These are phyloP conservation scores for Pelochelys cantorii DNA, from an alignment of 2,797 vertebrate genomes.

Conservation along the genomic window DNA sequence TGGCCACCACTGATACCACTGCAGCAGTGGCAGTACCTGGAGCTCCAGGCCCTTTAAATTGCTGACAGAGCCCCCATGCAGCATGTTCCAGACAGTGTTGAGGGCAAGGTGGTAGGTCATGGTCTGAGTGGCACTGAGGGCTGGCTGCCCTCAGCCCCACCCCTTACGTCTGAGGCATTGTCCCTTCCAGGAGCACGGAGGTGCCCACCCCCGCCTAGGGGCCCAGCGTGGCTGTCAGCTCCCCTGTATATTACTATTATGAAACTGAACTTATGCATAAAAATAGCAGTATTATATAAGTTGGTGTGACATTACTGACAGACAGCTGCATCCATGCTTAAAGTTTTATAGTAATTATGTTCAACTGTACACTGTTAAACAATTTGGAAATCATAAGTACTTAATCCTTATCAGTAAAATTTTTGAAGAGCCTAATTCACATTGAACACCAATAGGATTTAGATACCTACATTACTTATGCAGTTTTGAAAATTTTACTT, in stretches of 20 bases:
- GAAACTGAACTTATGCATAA: background rate
- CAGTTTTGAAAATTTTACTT: fast-evolving
- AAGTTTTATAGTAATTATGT: background rate
- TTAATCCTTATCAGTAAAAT: fast-evolving
- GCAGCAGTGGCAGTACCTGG: no score
- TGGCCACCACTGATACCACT: no score
- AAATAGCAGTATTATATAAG: background rate
- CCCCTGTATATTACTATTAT: background rate
- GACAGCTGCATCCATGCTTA: background rate
- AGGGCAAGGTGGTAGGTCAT: no score
- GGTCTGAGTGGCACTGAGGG: no score
- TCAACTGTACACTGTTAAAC: background rate
- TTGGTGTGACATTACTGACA: background rate
- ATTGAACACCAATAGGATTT: background rate
- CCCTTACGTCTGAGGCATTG: no score
- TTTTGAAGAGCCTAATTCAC: background rate
- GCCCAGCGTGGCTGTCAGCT: no score
- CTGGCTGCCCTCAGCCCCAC: no score
- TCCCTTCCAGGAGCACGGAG: no score
- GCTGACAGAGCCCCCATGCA: no score
- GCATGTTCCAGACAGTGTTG: no score
- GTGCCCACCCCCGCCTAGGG: no score
- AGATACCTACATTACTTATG: fast-evolving
- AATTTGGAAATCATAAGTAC: background rate
- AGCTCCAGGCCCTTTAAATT: no score